Evolutionary conservation across 2,797 vertebrate genomes (phyloP).

Genomic region (Liparis tanakae): DNA sequence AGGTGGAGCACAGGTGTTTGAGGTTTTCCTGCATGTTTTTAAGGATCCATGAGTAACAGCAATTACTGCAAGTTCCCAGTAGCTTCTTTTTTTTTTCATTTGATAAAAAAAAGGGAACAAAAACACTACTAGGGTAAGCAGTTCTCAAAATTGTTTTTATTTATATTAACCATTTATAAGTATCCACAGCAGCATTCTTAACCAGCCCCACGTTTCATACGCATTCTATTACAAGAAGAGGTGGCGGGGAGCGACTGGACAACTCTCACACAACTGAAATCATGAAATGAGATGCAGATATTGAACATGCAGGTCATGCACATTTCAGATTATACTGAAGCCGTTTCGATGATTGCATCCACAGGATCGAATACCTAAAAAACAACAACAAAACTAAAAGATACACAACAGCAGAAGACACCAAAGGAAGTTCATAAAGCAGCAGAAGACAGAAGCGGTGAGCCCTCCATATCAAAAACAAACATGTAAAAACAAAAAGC

Average conservation of each 20-base stretch:
- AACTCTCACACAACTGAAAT: conserved; percentile 65
- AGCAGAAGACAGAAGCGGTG: conserved; percentile 29
- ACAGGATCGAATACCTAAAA: conserved; percentile 69
- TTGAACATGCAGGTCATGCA: conserved; percentile 82
- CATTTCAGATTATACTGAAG: conserved; percentile 72
- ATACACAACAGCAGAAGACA: conserved; percentile 38
- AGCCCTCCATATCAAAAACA: conserved; percentile 34
- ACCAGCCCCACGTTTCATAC: conserved; percentile 63
- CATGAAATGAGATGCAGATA: conserved; percentile 33
- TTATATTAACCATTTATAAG: conserved; percentile 87
- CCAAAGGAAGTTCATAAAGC: conserved; percentile 41
- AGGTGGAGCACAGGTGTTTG: too few relatives aligned
- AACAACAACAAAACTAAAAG: conserved; percentile 11
- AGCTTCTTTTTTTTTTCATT: not conserved
- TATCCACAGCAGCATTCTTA: conserved; percentile 84
- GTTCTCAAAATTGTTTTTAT: conserved; percentile 80
- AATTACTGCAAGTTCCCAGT: too few relatives aligned
- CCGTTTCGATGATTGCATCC: conserved; percentile 68
- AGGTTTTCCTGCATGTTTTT: too few relatives aligned
- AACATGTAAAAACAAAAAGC: conserved; percentile 7
- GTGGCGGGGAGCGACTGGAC: conserved; percentile 50
- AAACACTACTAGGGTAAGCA: conserved; percentile 24
- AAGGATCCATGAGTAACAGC: too few relatives aligned
- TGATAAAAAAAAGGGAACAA: conserved; percentile 21
- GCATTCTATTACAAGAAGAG: conserved; percentile 66